These are phyloP conservation scores for Drosophila mercatorum DNA, from an alignment of 2,888 invertebrate genomes.

Conservation along the genomic window DNA sequence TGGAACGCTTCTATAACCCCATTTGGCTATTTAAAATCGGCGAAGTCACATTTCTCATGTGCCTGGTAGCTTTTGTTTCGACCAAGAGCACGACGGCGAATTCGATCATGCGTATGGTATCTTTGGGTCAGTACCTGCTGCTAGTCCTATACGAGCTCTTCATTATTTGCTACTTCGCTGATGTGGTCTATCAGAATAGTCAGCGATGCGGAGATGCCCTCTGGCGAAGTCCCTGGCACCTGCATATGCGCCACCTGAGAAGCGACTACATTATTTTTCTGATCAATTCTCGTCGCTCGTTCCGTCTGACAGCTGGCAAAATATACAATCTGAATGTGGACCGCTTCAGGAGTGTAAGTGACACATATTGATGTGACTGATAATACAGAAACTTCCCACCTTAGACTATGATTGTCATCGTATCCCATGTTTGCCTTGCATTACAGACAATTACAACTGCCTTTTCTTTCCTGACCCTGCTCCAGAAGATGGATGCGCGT, in stretches of 20 bases:
- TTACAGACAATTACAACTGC: conserved; percentile 79
- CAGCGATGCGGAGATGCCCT: conserved; percentile 77
- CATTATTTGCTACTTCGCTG: conserved; percentile 80
- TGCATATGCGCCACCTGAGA: conserved; percentile 68
- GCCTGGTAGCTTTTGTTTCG: conserved; percentile 80
- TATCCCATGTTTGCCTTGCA: neutral
- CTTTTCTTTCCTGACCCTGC: conserved; percentile 80
- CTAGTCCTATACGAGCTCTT: conserved; percentile 78
- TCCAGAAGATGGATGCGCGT: conserved; percentile 78
- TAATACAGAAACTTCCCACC: neutral
- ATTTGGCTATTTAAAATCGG: conserved; percentile 81
- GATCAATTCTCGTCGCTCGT: conserved; percentile 63
- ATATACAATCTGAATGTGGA: conserved; percentile 75
- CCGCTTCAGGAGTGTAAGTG: conserved; percentile 58
- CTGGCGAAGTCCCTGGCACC: conserved; percentile 78
- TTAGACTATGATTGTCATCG: neutral
- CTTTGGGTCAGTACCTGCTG: conserved; percentile 75
- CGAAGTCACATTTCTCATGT: conserved; percentile 79
- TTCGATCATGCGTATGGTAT: conserved; percentile 73
- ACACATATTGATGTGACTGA: too few relatives aligned
- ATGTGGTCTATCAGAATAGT: conserved; percentile 74
- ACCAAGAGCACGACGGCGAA: conserved; percentile 79
- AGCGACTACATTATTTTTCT: conserved; percentile 74
- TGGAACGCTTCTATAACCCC: conserved; percentile 81
- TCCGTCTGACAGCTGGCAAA: conserved; percentile 79